Evolutionary conservation across 2,113 vertebrate genomes (phyloP), one percentile per base, ranked within the genome.

Genomic region (Candoia aspera): DNA sequence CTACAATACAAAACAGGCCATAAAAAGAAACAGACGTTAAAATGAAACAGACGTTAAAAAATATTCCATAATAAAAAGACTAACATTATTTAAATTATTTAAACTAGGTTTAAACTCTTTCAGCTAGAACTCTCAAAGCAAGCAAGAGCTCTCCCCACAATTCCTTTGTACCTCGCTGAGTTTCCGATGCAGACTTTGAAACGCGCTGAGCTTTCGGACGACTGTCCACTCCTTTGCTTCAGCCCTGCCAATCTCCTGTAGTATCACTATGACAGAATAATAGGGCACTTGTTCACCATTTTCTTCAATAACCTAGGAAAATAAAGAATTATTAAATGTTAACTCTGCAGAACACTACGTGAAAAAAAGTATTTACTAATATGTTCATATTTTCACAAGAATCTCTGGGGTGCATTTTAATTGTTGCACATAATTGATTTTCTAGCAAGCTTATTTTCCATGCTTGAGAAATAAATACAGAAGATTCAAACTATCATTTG

Each of bases 151-250:
- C 46, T 0, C 0, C 21, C 5, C 92, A 23, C 0, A 0, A 21
- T 29, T 58, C 54, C 19, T 58, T 58, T 92, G 0, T 98, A 99
- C 99, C 99, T 99, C 99, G 0, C 98, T 99, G 91, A 99, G 98
- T 95, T 99, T 99, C 95, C 99, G 98, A 96, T 99, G 98, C 83
- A 99, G 97, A 93, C 97, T 98, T 96, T 99, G 99, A 97, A 99
- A 99, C 94, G 99, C 99, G 6, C 97, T 99, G 93, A 99, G 99
- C 95, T 98, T 99, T 96, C 99, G 98, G 91, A 97, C 98, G 92
- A 99, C 99, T 0, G 96, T 98, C 99, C 99, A 99, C 96, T 97
- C 98, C 96, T 98, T 99, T 90, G 97, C 98, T 95, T 97, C 96
- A 1, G 96, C 95, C 93, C 98, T 98, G 83, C 98, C 98, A 88